Base-by-base conservation (phyloP, 2,797 vertebrate genomes). In the Enteromius anoplus region DNA sequence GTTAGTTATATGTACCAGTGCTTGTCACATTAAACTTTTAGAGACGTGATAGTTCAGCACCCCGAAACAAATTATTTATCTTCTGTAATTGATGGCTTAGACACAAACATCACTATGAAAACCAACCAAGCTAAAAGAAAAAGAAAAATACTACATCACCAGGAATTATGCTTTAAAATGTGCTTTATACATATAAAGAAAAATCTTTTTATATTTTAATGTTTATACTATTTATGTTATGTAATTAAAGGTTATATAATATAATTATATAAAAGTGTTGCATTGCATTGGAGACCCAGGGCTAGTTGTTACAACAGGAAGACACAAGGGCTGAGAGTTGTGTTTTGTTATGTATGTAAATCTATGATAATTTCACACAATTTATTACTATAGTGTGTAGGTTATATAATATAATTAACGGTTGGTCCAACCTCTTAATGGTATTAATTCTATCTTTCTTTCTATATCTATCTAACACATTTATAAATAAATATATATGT, bases 1-100 rank as follows among this genome's bases (percentile, higher is more conserved):
- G 84, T 86, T 88, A 86, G 82, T 88, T 87, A 88, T 87, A 86
- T 87, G 83, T 87, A 66, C 86, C 53, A 42, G 66, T 49, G 49
- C 86, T 83, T 87, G 87, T 88, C 87, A 81, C 86, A 88, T 88
- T 87, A 88, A 88, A 85, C 73, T 87, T 88, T 87, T 42, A 88
- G 65, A 45, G 40, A 65, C 23, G 34, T 84, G 82, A 81, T 78
- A 85, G 87, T 68, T 78, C 78, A 84, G 76, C 82, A 70, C 49
- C 81, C 82, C 34, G 19, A 55, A 60, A 68, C 86, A 78, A 87
- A 85, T 87, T 72, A 87, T 87, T 86, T 82, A 87, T 34, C 49
- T 47, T n/a, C 77, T 71, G 87, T 88, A 87, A 87, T 62, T 37
- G 77, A 88, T 75, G 82, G 77, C 82, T 81, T 79, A 75, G 76